Base-by-base conservation (phyloP, 2,113 vertebrate genomes). In the Vimba vimba region DNA sequence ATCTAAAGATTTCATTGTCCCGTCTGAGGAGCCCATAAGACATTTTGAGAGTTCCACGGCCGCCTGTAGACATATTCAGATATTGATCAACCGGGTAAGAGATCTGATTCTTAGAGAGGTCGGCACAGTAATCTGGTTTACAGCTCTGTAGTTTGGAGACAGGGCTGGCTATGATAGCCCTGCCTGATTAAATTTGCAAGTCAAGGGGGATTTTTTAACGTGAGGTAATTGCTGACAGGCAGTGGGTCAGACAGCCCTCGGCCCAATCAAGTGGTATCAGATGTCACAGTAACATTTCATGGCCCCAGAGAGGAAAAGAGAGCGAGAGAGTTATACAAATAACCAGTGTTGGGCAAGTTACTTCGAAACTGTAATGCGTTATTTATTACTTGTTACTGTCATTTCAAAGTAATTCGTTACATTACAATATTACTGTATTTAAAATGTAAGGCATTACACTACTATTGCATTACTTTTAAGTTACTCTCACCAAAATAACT, bases 141-240 rank as follows among this genome's bases (percentile, higher is more conserved):
- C 66, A 87, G 75, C 85, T 86, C 78, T 83, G 85, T 79, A 90
- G 89, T 90, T 88, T 90, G 89, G 89, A 92, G 88, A 85, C 84
- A 86, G 86, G 87, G 85, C 85, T 84, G 85, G 79, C 82, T 87
- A 79, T 86, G 88, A 89, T 90, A 87, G 90, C 75, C 71, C 75
- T 68, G 30, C 60, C 84, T 92, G 90, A 93, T 93, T 93, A 64
- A 80, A 92, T 94, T 94, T 92, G 86, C 85, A 80, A 86, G 87
- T 91, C 91, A 77, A 86, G 77, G 89, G 87, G 88, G 89, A 88
- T 85, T 80, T 88, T 79, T 87, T 83, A 87, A 87, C 91, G 91
- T 90, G 91, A 90, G 91, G 84, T 93, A 93, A 93, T 94, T 93
- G 89, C 91, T 91, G 90, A 89, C 86, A 79, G 89, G 90, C 89